These are phyloP conservation scores for Oncorhynchus tshawytscha DNA, from an alignment of 2,113 vertebrate species.

Conservation along the genomic window DNA sequence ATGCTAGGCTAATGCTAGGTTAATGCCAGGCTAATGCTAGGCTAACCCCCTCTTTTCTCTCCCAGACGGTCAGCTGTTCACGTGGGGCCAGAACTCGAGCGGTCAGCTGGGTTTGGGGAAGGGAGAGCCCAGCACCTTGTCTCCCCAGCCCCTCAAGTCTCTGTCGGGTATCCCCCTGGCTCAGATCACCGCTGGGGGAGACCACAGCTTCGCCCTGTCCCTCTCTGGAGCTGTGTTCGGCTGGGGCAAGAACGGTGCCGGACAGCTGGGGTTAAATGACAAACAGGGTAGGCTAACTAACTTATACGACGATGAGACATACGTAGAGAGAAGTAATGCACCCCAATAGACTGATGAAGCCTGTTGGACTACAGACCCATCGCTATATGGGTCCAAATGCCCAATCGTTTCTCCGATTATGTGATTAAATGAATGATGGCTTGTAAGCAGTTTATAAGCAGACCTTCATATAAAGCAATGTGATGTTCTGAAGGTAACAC, in stretches of 20 bases:
- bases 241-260: slow-evolving; percentile 88
- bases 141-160: slow-evolving; percentile 76
- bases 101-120: slow-evolving; percentile 87
- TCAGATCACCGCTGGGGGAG: slow-evolving; percentile 85
- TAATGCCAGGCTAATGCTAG: background rate
- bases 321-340: too few relatives aligned
- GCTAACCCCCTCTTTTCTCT: background rate
- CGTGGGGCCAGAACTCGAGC: slow-evolving; percentile 82
- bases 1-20: background rate
- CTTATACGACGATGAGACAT: background rate
- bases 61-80: slow-evolving; percentile 84
- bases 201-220: slow-evolving; percentile 84
- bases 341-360: too few relatives aligned
- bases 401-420: too few relatives aligned
- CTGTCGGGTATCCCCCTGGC: slow-evolving; percentile 82
- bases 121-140: slow-evolving; percentile 39
- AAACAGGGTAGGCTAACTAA: slow-evolving; percentile 67
- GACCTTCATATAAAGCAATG: too few relatives aligned
- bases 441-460: too few relatives aligned
- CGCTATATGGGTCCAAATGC: too few relatives aligned
- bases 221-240: slow-evolving; percentile 87
- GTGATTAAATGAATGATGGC: background rate
- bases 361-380: too few relatives aligned
- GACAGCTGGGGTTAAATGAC: slow-evolving; percentile 90
- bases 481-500: background rate